Percentiles rank a stretch among this genome's conserved stretches.
These are phyloP conservation scores for Cataglyphis rosenhaueri DNA, from an alignment of 2,888 invertebrate species.

Conservation along the genomic window DNA sequence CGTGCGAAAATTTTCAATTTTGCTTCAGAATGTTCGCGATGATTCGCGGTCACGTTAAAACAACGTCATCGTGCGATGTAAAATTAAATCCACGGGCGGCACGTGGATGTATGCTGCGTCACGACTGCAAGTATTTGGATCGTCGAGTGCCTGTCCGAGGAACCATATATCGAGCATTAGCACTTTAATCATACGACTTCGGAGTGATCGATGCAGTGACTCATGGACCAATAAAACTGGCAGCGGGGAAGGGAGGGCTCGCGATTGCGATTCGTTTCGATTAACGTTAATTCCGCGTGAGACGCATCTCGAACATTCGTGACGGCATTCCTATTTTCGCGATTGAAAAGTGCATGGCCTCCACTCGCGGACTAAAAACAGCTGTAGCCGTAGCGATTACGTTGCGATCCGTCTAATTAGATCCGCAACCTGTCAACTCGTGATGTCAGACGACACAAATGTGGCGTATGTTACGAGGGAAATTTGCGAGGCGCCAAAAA, in stretches of 20 bases:
- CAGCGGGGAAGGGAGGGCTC: not conserved
- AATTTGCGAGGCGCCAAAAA: slow-evolving; percentile 10
- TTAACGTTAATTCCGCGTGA: slow-evolving; percentile 25
- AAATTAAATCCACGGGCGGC: slow-evolving; percentile 59
- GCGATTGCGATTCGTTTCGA: not conserved
- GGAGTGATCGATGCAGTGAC: slow-evolving; percentile 65
- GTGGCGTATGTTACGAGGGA: not conserved
- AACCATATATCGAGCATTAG: slow-evolving; percentile 59
- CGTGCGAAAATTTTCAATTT: not conserved
- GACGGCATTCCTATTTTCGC: slow-evolving; percentile 44
- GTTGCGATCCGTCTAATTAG: not conserved
- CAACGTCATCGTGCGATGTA: slow-evolving; percentile 38
- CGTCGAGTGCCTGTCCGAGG: slow-evolving; percentile 62
- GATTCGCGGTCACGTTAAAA: slow-evolving; percentile 25
- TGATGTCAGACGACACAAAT: slow-evolving; percentile 9
- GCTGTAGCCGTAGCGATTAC: not conserved
- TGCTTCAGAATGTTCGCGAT: not conserved
- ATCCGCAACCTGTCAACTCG: slow-evolving; percentile 9
- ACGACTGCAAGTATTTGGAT: slow-evolving; percentile 69
- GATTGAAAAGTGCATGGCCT: slow-evolving; percentile 7
- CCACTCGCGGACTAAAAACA: slow-evolving; percentile 9
- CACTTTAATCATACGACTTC: slow-evolving; percentile 66
- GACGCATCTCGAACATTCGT: not conserved
- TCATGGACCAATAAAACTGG: slow-evolving; percentile 64
- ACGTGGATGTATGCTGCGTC: slow-evolving; percentile 62